phyloP scores from a whole-genome alignment of 2,797 vertebrate species.

The Eurystomus glaucurus region DNA sequence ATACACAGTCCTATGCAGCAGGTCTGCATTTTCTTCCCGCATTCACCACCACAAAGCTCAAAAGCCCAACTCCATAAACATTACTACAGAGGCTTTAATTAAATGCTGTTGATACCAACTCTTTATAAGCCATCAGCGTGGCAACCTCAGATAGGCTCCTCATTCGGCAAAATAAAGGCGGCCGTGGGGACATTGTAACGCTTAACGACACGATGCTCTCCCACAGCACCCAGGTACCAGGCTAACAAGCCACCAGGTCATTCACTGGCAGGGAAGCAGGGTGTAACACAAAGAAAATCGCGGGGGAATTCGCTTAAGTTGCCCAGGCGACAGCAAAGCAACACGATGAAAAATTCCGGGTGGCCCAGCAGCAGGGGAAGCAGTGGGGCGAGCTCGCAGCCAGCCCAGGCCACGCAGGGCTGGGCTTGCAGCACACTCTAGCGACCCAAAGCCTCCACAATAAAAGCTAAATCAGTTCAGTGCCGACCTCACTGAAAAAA shows the following conservation, averaged over 20 bases:
- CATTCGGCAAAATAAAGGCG: slow-evolving; percentile 58
- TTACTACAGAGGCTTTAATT: slow-evolving; percentile 64
- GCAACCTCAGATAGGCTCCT: slow-evolving; percentile 41
- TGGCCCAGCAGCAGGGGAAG: slow-evolving; percentile 48
- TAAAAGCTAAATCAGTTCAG: not conserved
- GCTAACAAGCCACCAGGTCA: slow-evolving; percentile 72
- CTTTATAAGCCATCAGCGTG: slow-evolving; percentile 71
- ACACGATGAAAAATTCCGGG: slow-evolving; percentile 54
- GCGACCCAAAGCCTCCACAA: slow-evolving; percentile 68
- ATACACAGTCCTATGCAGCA: not conserved
- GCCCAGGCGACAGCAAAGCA: slow-evolving; percentile 75
- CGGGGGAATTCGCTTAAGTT: slow-evolving; percentile 71
- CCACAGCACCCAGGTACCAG: slow-evolving; percentile 44
- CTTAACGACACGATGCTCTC: slow-evolving; percentile 60
- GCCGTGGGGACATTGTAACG: slow-evolving; percentile 7
- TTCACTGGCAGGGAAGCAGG: slow-evolving; percentile 53
- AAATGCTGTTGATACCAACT: slow-evolving; percentile 80
- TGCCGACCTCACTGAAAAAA: fast-evolving
- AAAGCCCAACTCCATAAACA: slow-evolving; percentile 39
- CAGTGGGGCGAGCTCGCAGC: not conserved
- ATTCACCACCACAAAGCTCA: slow-evolving; percentile 33
- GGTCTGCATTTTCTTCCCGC: slow-evolving; percentile 5
- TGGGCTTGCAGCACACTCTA: slow-evolving; percentile 87
- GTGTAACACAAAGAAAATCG: slow-evolving; percentile 77
- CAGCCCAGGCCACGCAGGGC: not conserved